A percentile compares a stretch with the other conserved stretches of the same genome.
These are phyloP conservation scores for Albula goreensis DNA, from an alignment of 2,113 vertebrate species.

Conservation along the genomic window DNA sequence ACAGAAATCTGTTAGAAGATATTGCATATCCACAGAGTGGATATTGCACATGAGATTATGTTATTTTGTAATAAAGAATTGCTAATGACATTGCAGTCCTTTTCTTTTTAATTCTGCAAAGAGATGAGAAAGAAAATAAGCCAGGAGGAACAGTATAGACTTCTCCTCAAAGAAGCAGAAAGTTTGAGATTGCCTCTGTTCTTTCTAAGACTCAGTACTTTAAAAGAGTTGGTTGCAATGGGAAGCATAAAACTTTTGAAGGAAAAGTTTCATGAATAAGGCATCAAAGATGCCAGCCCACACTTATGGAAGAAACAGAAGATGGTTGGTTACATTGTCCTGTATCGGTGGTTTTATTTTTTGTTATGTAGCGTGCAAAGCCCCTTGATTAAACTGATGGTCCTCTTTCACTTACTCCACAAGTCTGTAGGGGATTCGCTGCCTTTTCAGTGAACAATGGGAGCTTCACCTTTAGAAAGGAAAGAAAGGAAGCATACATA, in stretches of 20 bases:
- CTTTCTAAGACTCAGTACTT: no score
- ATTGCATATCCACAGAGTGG: conserved; percentile 11
- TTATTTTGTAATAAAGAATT: background rate
- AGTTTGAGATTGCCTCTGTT: background rate
- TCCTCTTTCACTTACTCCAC: conserved; percentile 1
- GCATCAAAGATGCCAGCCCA: conserved; percentile 22
- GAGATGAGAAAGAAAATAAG: background rate
- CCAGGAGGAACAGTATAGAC: background rate
- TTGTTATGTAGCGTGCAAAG: conserved; percentile 30
- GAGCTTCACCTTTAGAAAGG: background rate
- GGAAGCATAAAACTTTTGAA: background rate
- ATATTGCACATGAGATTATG: conserved; percentile 15
- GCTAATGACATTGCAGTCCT: background rate
- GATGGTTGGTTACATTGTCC: conserved; percentile 22
- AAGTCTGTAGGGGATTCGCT: conserved; percentile 17
- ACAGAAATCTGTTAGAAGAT: conserved; percentile 14
- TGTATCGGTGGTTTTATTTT: conserved; percentile 20
- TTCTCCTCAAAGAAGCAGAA: background rate
- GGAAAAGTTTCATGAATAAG: conserved; percentile 30
- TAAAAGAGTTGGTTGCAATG: no score
- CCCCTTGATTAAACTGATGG: conserved; percentile 24
- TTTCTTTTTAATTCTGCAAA: background rate
- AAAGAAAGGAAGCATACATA: conserved; percentile 39
- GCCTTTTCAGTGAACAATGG: conserved; percentile 27
- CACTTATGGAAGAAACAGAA: background rate